A percentile compares a stretch with the other conserved stretches of the same genome.
phyloP scores from a whole-genome alignment of 2,113 vertebrate species.

The Trematocara unimaculatum region DNA sequence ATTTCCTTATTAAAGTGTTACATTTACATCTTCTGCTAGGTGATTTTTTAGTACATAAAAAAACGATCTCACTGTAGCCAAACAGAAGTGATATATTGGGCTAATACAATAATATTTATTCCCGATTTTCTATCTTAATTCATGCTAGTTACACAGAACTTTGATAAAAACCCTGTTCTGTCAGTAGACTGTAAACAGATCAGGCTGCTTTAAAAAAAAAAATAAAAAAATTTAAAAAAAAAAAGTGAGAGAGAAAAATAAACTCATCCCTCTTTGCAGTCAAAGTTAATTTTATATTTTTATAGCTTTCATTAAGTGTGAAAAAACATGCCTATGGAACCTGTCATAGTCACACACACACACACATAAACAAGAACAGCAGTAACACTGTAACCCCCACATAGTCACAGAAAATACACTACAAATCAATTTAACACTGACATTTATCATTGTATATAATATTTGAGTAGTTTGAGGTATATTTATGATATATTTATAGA shows the following conservation, averaged over 20 bases:
- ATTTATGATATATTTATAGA: neutral
- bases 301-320: neutral
- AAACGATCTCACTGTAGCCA: fast-evolving
- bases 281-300: fast-evolving
- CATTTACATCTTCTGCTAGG: fast-evolving
- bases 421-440: neutral
- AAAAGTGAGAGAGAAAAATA: fast-evolving
- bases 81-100: fast-evolving
- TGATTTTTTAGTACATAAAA: neutral
- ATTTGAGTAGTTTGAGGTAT: neutral
- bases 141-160: fast-evolving
- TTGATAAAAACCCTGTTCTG: neutral
- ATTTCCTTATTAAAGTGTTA: neutral
- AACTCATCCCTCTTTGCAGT: neutral
- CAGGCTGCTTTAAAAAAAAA: neutral
- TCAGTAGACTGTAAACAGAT: neutral
- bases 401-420: fast-evolving
- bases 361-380: neutral
- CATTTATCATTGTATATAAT: too few species aligned
- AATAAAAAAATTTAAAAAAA: neutral
- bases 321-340: fast-evolving
- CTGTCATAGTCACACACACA: neutral
- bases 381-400: fast-evolving
- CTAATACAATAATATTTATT: neutral
- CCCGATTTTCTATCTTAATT: fast-evolving